Percentiles rank a stretch among this genome's conserved stretches.
Evolutionary conservation across 2,888 invertebrate species (phyloP).

Genomic region (Aporophyla nigra): DNA sequence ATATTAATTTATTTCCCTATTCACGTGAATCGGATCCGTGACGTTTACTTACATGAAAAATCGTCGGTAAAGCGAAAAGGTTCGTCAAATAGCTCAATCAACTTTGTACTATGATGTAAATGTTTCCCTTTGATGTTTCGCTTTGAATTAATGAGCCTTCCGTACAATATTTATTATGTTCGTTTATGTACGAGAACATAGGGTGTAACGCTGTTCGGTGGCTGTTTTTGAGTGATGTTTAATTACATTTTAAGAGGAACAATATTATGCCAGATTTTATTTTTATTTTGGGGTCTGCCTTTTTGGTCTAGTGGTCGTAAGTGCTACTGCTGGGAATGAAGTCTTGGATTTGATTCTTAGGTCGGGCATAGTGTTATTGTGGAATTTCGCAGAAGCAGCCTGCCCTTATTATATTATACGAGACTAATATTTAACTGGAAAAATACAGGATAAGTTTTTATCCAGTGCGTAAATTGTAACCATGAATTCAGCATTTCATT

Average conservation of each 20-base stretch:
- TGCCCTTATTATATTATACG: too few species aligned
- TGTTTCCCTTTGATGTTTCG: slow-evolving; percentile 46
- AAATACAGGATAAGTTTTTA: too few species aligned
- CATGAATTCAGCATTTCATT: too few species aligned
- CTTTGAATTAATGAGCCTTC: slow-evolving; percentile 58
- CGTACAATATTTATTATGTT: slow-evolving; percentile 30
- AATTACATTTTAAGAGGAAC: slow-evolving; percentile 11
- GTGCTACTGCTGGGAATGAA: background rate
- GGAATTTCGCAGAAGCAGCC: too few species aligned
- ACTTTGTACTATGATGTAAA: slow-evolving; percentile 55
- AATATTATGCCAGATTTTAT: background rate
- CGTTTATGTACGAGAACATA: slow-evolving; percentile 36
- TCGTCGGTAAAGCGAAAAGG: slow-evolving; percentile 30
- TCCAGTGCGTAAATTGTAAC: too few species aligned
- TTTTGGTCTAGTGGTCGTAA: background rate
- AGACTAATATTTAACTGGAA: too few species aligned
- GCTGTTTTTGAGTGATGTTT: slow-evolving; percentile 32
- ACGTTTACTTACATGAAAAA: slow-evolving; percentile 40
- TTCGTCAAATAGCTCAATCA: slow-evolving; percentile 58
- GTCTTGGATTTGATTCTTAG: too few species aligned
- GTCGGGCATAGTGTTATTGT: too few species aligned
- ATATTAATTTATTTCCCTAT: slow-evolving; percentile 42
- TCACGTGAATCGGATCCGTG: slow-evolving; percentile 29
- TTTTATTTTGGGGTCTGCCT: background rate
- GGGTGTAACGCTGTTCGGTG: background rate